Percentiles rank a stretch among this genome's conserved stretches.
These are phyloP conservation scores for Zaprionus obscuricornis DNA, from an alignment of 2,888 invertebrate genomes.

Conservation along the genomic window DNA sequence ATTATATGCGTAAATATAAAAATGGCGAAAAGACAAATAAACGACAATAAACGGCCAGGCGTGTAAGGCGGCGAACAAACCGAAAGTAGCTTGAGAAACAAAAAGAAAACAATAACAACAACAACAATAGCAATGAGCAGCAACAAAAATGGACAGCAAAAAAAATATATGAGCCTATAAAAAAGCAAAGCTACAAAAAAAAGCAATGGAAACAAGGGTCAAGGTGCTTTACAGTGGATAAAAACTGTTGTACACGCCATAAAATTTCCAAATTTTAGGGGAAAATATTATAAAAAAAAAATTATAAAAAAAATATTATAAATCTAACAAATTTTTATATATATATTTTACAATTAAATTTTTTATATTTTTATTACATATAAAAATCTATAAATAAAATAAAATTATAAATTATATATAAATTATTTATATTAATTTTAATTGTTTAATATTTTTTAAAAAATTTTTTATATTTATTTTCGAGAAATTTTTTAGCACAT, in stretches of 20 bases:
- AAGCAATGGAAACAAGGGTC: conserved; percentile 38
- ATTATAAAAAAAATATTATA: too few relatives aligned
- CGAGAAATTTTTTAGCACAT: too few relatives aligned
- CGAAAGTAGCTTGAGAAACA: conserved; percentile 22
- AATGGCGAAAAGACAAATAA: conserved; percentile 78
- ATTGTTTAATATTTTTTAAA: too few relatives aligned
- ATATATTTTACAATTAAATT: too few relatives aligned
- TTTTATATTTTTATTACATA: too few relatives aligned
- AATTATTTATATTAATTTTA: too few relatives aligned
- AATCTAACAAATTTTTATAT: too few relatives aligned
- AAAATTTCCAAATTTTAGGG: background rate
- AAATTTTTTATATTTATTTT: too few relatives aligned
- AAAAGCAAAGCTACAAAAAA: conserved; percentile 46
- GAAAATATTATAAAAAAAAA: background rate
- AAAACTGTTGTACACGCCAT: background rate
- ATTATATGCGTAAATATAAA: conserved; percentile 79
- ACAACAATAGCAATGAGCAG: conserved; percentile 26
- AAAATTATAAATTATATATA: background rate
- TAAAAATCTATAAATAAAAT: too few relatives aligned
- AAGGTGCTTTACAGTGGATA: conserved; percentile 36
- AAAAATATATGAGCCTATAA: conserved; percentile 67
- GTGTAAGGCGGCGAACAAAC: conserved; percentile 39
- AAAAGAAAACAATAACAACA: conserved; percentile 11
- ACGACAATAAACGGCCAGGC: conserved; percentile 70
- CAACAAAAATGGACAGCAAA: conserved; percentile 46